Conservation (phyloP, 2,113 vertebrate species). For the Anolis sagrei region DNA sequence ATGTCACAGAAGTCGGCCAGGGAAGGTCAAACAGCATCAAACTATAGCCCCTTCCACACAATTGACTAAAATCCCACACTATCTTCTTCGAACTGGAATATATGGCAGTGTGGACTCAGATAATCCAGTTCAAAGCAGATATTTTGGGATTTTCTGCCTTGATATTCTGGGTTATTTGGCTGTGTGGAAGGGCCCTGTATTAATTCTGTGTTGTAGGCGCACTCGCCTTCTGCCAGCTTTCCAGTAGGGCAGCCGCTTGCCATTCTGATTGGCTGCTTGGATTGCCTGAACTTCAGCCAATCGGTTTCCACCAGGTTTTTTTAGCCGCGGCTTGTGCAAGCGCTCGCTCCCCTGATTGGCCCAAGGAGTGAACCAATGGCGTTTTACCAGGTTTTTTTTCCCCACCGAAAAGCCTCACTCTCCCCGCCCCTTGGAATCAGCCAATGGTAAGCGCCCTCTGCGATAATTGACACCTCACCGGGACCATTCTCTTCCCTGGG, state of each 20-base stretch:
- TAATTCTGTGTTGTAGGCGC: too few species aligned
- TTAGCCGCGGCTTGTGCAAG: fast-evolving
- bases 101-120: too few species aligned
- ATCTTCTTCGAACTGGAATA: too few species aligned
- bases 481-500: fast-evolving
- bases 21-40: too few species aligned
- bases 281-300: not conserved
- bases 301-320: not conserved
- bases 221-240: not conserved
- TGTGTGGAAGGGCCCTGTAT: too few species aligned
- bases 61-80: too few species aligned
- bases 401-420: not conserved
- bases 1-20: too few species aligned
- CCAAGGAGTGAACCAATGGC: not conserved
- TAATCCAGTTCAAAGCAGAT: too few species aligned
- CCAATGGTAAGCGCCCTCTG: not conserved
- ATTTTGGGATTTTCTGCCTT: too few species aligned
- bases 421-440: not conserved
- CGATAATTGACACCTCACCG: not conserved
- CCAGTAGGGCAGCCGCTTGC: not conserved
- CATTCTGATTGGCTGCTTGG: not conserved
- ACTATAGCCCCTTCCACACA: too few species aligned
- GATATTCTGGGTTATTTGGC: too few species aligned
- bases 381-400: not conserved
- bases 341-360: not conserved